Base-by-base conservation (phyloP, 2,797 vertebrate species). In the Typhlichthys subterraneus region DNA sequence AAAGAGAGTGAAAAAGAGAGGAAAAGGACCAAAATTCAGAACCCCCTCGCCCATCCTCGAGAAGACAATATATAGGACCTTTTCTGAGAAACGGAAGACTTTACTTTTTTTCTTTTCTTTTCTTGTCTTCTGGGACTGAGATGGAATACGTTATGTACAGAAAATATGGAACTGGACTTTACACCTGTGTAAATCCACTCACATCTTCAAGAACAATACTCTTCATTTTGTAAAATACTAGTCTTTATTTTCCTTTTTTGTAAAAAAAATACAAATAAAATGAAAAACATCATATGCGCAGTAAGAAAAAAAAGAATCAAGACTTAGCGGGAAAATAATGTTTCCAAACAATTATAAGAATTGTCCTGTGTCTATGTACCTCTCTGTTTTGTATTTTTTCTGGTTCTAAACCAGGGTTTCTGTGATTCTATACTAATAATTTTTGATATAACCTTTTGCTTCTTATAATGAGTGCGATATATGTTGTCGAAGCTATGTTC, bases 361-460 rank as follows among this genome's bases (percentile, higher is more conserved):
- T 94, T 98, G 97, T 99, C 96, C 96, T 97, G 96, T 99, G 97
- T 99, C 95, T 98, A 96, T 99, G 96, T 98, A 98, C 96, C 95
- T 97, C 96, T 98, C 96, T 98, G 95, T 99, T 97, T 97, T 98
- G 97, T 98, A 96, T 98, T 98, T 98, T 96, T 98, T 97, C 96
- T 97, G 98, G 97, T 98, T 99, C 95, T 95, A 95, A 99, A 99
- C 98, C 97, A 98, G 96, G 91, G 93, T 96, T 97, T 95, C 95
- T 98, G 96, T 98, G 96, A 97, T 98, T 99, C 95, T 98, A 97
- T 99, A 99, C 96, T 98, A 99, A 98, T 98, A 94, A 97, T 98
- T 99, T 98, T 99, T 99, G 93, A 99, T 99, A 99, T 98, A 98
- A 98, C 96, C 95, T 95, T 98, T 99, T 99, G 96, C 97, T 98